These are phyloP conservation scores for Dipodomys stephensi DNA, from an alignment of 2,113 vertebrate species.

Conservation along the genomic window DNA sequence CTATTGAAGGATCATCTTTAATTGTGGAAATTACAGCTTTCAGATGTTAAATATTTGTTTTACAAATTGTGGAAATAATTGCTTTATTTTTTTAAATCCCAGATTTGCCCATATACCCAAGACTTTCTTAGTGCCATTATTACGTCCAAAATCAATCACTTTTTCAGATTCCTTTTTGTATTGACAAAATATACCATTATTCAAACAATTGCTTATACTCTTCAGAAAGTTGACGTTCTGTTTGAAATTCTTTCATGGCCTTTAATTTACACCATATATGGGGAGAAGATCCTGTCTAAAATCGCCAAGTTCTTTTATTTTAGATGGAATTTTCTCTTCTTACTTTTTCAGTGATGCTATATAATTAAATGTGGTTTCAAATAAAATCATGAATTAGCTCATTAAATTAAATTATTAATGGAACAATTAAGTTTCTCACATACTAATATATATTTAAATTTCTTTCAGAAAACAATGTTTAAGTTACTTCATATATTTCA, in stretches of 20 bases:
- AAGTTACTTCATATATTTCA: neutral
- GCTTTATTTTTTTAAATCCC: neutral
- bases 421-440: neutral
- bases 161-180: neutral
- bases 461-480: neutral
- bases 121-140: too few species aligned
- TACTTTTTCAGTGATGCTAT: neutral
- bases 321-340: neutral
- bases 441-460: neutral
- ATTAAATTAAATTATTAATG: neutral
- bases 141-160: neutral
- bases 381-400: constrained; percentile 29
- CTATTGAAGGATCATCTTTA: neutral
- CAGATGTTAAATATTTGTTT: neutral
- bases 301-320: neutral
- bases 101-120: neutral
- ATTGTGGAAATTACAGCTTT: neutral
- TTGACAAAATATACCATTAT: neutral
- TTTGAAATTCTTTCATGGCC: neutral
- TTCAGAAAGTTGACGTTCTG: neutral
- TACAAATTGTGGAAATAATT: neutral
- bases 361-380: neutral
- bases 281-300: neutral
- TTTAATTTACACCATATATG: neutral
- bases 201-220: neutral